Evolutionary conservation across 2,797 vertebrate species (phyloP), one percentile per base, ranked within the genome.

Genomic region (Odontamblyopus rebecca): DNA sequence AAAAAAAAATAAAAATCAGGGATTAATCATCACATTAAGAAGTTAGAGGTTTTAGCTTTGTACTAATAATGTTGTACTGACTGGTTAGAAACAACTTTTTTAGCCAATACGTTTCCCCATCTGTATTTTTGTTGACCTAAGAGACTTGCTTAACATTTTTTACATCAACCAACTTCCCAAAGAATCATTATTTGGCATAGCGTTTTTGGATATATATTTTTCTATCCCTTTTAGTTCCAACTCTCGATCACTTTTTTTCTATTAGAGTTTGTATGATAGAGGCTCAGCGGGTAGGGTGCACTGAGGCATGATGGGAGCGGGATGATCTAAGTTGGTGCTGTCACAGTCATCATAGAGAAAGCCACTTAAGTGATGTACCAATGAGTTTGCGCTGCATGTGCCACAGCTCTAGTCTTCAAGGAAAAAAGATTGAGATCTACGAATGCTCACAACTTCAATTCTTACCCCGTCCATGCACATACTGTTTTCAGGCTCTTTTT

Each of bases 341-440:
- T 71, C 56, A 26, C 73, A 80, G 38, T 50, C 53, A 85, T 79
- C 62, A 72, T 69, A 79, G 71, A 71, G 66, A 74, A 54, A 56
- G 54, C 29, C 62, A 71, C 68, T 73, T 69, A 76, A 84, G 71
- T 75, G 76, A 74, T 67, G 64, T 63, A 38, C 67, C 66, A 69
- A 81, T 85, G 79, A 66, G 56, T 72, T 76, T 72, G 76, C 74
- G 65, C 70, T 71, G 73, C 32, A 0, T 74, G 70, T 69, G 44
- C 70, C 71, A 78, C 70, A 73, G 79, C 71, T 75, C 63, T 78
- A 54, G 61, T 74, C 61, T 75, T 74, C n/a, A 65, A 71, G 57
- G 53, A 73, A 76, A 66, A 77, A 82, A 63, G 50, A 82, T 59
- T 74, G 76, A 78, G 57, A 67, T 73, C 67, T 85, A 74, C 61